Base-by-base conservation (phyloP, 2,797 vertebrate genomes). In the Karalla daura region DNA sequence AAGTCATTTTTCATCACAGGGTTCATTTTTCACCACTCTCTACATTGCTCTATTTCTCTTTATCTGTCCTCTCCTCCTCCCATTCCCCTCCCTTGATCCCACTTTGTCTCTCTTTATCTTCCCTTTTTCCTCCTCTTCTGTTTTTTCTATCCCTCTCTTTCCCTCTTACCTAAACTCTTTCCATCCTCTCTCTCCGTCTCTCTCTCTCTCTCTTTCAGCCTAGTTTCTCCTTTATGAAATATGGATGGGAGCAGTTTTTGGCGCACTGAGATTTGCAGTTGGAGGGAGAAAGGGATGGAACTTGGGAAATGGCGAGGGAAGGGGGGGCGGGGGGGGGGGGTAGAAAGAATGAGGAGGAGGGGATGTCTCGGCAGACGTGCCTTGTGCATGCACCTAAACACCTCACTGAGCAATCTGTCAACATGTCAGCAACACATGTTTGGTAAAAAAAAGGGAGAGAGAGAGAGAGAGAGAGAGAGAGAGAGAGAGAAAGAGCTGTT, bases 341-440 rank as follows among this genome's bases (percentile, higher is more conserved):
- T 14, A 43, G 60, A 35, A 15, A 63, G 49, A 39, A 41, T 24
- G 59, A 10, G 44, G 27, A 40, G 49, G 7, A 1, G 69, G 40
- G 61, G 28, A 50, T 92, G 95, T 97, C 96, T 98, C 96, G 90
- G 94, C 95, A 97, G 96, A 95, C 93, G 91, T 94, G 96, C 95
- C 96, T 81, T 97, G 96, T 98, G 96, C 96, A 97, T 96, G 96
- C 95, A 96, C 97, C 96, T 97, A 98, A 98, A 46, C 97, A 98
- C 97, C 98, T 98, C 97, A 98, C 96, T 99, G 97, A 98, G 96
- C 98, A 99, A 99, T 99, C 98, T 99, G 98, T 99, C 98, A 99
- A 98, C 96, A 98, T 98, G 98, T 98, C 98, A 99, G 97, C 97
- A 99, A 99, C 98, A 99, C 98, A 98, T 98, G 98, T 99, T 99